Base-by-base conservation (phyloP, 2,797 vertebrate species). In the Sciurus vulgaris region DNA sequence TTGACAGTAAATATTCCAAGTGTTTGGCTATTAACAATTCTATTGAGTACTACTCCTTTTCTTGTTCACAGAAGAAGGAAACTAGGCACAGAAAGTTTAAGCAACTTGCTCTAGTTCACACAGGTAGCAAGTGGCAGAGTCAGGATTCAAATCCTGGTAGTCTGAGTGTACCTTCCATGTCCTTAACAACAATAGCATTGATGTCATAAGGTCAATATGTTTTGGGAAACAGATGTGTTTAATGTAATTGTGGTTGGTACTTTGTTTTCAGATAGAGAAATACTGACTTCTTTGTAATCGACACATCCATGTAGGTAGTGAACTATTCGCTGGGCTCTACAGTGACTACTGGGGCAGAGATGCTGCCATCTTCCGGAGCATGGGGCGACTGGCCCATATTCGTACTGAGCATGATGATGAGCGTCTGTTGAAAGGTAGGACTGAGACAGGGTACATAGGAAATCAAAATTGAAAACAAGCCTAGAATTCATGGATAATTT, bases 261-360 rank as follows among this genome's bases (percentile, higher is more conserved):
- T 8, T 22, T 6, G 4, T 26, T 56, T 59, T 93, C 73, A 44
- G 5, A 28, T 8, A 15, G 28, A 41, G 24, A 22, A 51, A 12
- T 1, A 33, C 15, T 70, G 30, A 74, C 4, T 3, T 47, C 49
- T 76, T 35, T 65, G 78, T 87, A 65, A 35, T 2, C 22, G 59
- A 26, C 14, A 49, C 24, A 59, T 89, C 0, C 35, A 8, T 56
- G 18, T 93, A 99, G 99, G 99, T 96, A 99, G 98, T 41, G 99
- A 99, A 87, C 98, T 99, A 86, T 99, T 99, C 76, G 97, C 99
- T 11, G 99, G 99, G 15, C 98, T 99, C 56, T 99, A 99, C 97
- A 99, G 99, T 0, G 99, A 99, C 98, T 99, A 99, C 98, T 99
- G 99, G 99, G 99, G 99, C 95, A 99, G 99, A 41, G 99, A 99